Base-by-base conservation (phyloP, 2,888 invertebrate genomes). In the Allacma fusca region DNA sequence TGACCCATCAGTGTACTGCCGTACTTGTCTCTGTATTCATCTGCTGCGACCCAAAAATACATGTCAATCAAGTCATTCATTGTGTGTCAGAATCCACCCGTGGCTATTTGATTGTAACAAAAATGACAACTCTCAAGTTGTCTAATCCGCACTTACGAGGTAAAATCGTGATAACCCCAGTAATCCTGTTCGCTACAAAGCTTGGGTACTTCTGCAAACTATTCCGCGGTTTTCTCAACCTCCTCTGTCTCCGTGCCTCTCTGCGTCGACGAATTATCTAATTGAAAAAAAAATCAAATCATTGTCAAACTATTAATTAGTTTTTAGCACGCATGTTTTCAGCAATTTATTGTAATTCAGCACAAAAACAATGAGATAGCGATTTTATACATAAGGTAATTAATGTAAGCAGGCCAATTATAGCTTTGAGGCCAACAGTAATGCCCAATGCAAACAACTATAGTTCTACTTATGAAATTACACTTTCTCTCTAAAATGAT, bases 131-230 rank as follows among this genome's bases (percentile, higher is more conserved):
- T 40, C 40, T 40, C 40, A 40, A 59, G 59, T 21, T 59, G 23
- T 59, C 13, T 40, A 59, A 19, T 23, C 59, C 19, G 9, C 12
- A 72, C 34, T 64, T 64, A 74, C 73, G 43, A 26, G 64, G 64
- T 74, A 64, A 24, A 64, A 74, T 40, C 2, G 73, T 64, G 40
- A 74, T 64, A 16, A 23, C 19, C 9, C 73, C 73, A 12, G 73
- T 74, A 19, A 74, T 74, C 23, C 24, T 62, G 40, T 43, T 40
- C 7, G 40, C 73, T 0, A 74, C 73, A 43, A 74, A 74, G 34
- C 73, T 74, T 12, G 73, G 73, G 59, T 74, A 74, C 34, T 74
- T 74, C 24, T 74, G 73, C 21, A 74, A 23, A 43, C 73, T 74
- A 34, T 64, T 74, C 12, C 73, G 40, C 34, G 34, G 69, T 23